These are phyloP conservation scores for Ennomos fuscantarius DNA, from an alignment of 2,888 invertebrate genomes.

Conservation along the genomic window DNA sequence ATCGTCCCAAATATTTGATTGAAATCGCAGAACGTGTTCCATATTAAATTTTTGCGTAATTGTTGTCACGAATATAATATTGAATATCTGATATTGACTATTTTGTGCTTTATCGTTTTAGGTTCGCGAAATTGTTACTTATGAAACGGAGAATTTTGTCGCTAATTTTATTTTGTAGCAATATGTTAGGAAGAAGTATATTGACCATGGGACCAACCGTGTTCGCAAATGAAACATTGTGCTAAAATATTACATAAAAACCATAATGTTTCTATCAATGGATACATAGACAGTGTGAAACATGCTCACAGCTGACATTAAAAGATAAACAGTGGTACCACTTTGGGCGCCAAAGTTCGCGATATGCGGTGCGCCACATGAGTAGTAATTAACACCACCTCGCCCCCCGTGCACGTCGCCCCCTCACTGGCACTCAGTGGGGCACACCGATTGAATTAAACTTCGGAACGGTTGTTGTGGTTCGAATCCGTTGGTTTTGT, in stretches of 20 bases:
- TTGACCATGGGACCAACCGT: background rate
- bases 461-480: slow-evolving; percentile 82
- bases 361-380: slow-evolving; percentile 81
- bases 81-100: slow-evolving; percentile 24
- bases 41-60: slow-evolving; percentile 58
- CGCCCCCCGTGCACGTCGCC: slow-evolving; percentile 47
- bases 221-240: background rate
- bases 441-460: slow-evolving; percentile 83
- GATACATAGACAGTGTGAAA: slow-evolving; percentile 31
- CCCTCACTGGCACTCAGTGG: slow-evolving; percentile 56
- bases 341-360: slow-evolving; percentile 79
- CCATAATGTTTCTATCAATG: slow-evolving; percentile 42
- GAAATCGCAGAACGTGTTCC: slow-evolving; percentile 62
- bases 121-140: background rate
- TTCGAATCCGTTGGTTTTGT: slow-evolving; percentile 79
- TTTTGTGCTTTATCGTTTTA: background rate
- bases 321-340: slow-evolving; percentile 74
- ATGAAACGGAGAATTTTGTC: background rate
- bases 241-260: background rate
- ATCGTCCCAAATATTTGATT: slow-evolving; percentile 73
- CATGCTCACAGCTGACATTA: slow-evolving; percentile 65
- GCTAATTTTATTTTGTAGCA: background rate
- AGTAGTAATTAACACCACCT: slow-evolving; percentile 83
- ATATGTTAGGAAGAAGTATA: background rate
- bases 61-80: slow-evolving; percentile 23